Base-by-base conservation (phyloP, 23 tunicate species). In the Botrylloides violaceus region DNA sequence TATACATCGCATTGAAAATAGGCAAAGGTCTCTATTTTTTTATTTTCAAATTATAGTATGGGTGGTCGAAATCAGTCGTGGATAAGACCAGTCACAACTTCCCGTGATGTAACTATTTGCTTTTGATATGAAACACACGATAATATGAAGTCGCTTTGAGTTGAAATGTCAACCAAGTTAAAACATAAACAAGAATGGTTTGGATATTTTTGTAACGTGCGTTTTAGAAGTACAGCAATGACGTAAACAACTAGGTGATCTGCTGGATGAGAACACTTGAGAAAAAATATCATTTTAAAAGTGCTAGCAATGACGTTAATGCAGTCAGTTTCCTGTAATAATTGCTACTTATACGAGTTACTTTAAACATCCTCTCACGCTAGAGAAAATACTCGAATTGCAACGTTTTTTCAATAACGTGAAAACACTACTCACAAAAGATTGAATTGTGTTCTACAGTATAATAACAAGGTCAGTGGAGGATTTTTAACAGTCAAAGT, bases 291-390 rank as follows among this genome's bases (percentile, higher is more conserved):
- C 15, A 7, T 7, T 15, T 7, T 43, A 43, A 15, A 15, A 43
- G 53, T 43, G 53, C 53, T 7, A 15, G 9, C 53, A 43, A 7
- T 43, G 53, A 43, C 53, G 53, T 43, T 43, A 43, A 43, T 43
- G 53, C 53, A 43, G 53, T 43, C 53, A 43, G 53, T 43, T 43
- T 43, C 53, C 53, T 43, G 53, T 43, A 43, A 43, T 43, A 43
- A 43, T 43, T 43, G 53, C 53, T 43, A 43, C 53, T 43, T 43
- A 43, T 43, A 43, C 9, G 53, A 43, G 9, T 7, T 43, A 43
- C 53, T 43, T 43, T 43, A 7, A 43, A 43, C 53, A 43, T 43
- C 53, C 53, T 43, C 53, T 43, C 53, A 43, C 53, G 53, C 12
- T 43, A 43, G 12, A 43, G 9, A 43, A n/a, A 43, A 15, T 15